Conservation (phyloP, 2,888 invertebrate species). For the Pristionchus fissidentatus region DNA sequence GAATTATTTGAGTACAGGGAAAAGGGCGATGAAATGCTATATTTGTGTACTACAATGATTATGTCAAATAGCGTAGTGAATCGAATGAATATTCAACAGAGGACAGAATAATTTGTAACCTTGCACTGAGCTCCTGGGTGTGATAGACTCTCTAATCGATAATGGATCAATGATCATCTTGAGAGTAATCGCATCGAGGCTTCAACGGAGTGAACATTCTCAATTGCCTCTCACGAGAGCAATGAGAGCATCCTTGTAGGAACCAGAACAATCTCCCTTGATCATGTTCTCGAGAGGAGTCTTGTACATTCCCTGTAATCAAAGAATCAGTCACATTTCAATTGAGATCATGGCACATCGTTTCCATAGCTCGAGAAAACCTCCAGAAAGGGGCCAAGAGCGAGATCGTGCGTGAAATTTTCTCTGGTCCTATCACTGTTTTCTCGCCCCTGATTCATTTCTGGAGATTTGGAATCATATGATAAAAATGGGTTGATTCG, state of each 20-base stretch:
- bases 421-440: no score
- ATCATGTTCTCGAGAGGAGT: slow-evolving; percentile 48
- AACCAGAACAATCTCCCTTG: slow-evolving; percentile 69
- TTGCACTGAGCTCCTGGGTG: slow-evolving; percentile 36
- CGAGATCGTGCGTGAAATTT: no score
- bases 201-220: background rate
- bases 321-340: background rate
- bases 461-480: no score
- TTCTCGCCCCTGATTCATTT: no score
- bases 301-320: slow-evolving; percentile 79
- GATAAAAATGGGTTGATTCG: no score
- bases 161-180: background rate
- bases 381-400: no score
- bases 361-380: no score
- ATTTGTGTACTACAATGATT: background rate
- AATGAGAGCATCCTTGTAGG: slow-evolving; percentile 70
- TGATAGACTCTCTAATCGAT: slow-evolving; percentile 6
- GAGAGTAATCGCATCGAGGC: slow-evolving; percentile 22
- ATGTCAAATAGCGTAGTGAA: background rate
- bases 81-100: background rate
- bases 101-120: slow-evolving; percentile 38
- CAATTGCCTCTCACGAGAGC: slow-evolving; percentile 67
- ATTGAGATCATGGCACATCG: background rate
- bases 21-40: background rate
- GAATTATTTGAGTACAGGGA: slow-evolving; percentile 9